Evolutionary conservation across 2,888 invertebrate species (phyloP), one percentile per base, ranked within the genome.

Genomic region (Andricus curvator): DNA sequence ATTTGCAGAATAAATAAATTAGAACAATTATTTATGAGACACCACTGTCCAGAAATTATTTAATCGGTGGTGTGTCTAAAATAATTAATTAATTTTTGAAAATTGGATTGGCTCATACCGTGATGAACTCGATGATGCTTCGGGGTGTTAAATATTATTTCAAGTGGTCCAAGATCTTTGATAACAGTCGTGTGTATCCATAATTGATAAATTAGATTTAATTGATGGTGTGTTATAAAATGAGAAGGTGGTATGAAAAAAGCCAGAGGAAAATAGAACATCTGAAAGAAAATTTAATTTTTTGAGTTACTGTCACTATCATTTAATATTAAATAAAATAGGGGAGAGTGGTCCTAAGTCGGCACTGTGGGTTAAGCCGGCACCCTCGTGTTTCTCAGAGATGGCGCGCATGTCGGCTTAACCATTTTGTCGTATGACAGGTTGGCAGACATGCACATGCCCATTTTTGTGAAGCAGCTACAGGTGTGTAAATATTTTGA

Each of bases 181-280:
- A 98, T 95, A 0, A 97, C 94, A 89, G 97, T 96, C 0, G 98
- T 98, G 92, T 98, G 98, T 85, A 98, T 96, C 97, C 98, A 98
- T 92, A 98, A 97, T 94, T 98, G 98, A 93, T 97, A 98, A 60
- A 98, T 94, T 84, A 98, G 94, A 92, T 97, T 98, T 93, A 98
- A 96, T 92, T 98, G 97, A 86, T 97, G 95, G 89, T 98, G 98
- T 82, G 96, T 96, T 85, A 98, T 94, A 90, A 97, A 96, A 78
- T 95, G 96, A 0, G 96, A 95, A 0, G 97, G 97, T 0, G 98
- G 97, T 70, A 98, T 95, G 80, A 95, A 94, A 78, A 97, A 89
- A 0, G 97, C 96, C 87, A 97, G 92, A 0, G 96, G 96, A 0
- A 96, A 93, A 91, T 96, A 96, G 91, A 96, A 96, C 17, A 95